Percentiles rank a stretch among this genome's conserved stretches.
Conservation (phyloP, 1,140 invertebrate species). For the Camponotus floridanus region DNA sequence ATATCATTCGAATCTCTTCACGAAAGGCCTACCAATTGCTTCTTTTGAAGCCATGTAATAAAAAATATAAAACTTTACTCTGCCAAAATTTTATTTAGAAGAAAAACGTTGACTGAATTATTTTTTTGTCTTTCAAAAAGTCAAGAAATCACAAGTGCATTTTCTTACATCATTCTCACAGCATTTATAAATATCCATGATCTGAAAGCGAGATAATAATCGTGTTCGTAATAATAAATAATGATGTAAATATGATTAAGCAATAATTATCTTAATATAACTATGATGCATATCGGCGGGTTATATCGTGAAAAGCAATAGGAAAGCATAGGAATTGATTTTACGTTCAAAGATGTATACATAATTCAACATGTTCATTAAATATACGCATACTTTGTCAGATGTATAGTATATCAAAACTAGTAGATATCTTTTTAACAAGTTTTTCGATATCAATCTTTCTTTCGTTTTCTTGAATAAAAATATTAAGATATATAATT, state of each 20-base stretch:
- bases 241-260: constrained; percentile 20
- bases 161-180: not conserved
- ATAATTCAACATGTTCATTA: not conserved
- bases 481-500: not conserved
- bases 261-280: constrained; percentile 46
- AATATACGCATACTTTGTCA: not conserved
- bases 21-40: not conserved
- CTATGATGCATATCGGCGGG: constrained; percentile 29
- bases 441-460: not conserved
- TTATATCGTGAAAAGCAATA: constrained; percentile 1
- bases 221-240: not conserved
- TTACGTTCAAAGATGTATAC: constrained; percentile 13
- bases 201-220: not conserved
- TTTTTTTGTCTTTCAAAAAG: too few relatives aligned
- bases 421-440: not conserved
- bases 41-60: not conserved
- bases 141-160: too few relatives aligned
- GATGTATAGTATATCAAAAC: not conserved
- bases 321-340: constrained; percentile 44
- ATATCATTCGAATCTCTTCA: not conserved
- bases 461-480: not conserved
- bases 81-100: not conserved
- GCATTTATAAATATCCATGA: not conserved
- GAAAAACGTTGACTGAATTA: not conserved
- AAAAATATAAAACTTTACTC: not conserved